Evolutionary conservation across 2,888 invertebrate genomes (phyloP), one percentile per base, ranked within the genome.

Genomic region (Callimorpha dominula): DNA sequence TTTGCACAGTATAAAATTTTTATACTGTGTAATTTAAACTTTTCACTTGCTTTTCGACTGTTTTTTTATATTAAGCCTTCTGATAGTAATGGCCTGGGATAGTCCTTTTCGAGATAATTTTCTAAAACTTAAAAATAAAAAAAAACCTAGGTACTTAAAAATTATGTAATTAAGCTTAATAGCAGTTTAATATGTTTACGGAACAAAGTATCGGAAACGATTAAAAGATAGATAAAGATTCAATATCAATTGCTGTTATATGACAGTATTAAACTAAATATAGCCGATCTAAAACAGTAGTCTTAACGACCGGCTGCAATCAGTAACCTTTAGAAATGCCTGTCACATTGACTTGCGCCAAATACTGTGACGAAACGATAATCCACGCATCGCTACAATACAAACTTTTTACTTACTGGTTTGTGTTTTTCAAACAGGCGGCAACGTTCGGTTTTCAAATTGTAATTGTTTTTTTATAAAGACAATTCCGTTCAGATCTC

Each of bases 291-390:
- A 75, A 77, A 54, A 62, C 63, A 62, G 15, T 62, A 43, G 54
- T 71, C 62, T 69, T 67, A 69, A 67, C 42, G 78, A 75, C 63
- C 69, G 66, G 31, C 60, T 81, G 70, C 72, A 43, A 72, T 82
- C 63, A 65, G 69, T 82, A 76, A 82, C 83, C 85, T 82, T 82
- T 82, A 76, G 67, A 73, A 75, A 70, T 71, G 74, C 43, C 31
- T 69, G 77, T 65, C 73, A 65, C 71, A 65, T 73, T 42, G n/a
- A 62, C 43, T 70, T 66, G 72, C 80, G 82, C 85, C 85, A 83
- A 79, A 73, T 60, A 73, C 17, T 20, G 64, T 62, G 66, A 71
- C 68, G 71, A 76, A 78, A 74, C 52, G 63, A 67, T 72, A 65
- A 49, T 64, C 57, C 69, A 63, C 65, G 65, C 46, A n/a, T 65